Evolutionary conservation across 2,113 vertebrate species (phyloP).

Genomic region (Callipepla californica): DNA sequence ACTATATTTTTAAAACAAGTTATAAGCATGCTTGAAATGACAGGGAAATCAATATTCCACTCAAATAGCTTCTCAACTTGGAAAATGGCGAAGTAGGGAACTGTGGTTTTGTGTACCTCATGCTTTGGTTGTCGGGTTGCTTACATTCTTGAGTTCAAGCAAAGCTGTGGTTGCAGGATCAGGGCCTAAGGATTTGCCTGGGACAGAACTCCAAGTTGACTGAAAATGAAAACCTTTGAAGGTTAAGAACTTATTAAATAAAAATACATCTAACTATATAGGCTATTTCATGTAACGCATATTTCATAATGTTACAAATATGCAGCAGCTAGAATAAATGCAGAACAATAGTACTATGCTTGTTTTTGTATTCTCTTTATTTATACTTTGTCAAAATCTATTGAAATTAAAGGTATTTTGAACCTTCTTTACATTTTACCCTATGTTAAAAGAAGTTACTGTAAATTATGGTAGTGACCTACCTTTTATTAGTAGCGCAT

Average conservation of each 20-base stretch:
- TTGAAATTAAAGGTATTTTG: background rate
- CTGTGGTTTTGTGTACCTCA: background rate
- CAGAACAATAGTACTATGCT: background rate
- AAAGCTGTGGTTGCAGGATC: background rate
- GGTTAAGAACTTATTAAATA: background rate
- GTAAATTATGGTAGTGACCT: background rate
- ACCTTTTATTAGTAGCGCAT: background rate
- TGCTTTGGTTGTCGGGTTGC: background rate
- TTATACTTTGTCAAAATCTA: background rate
- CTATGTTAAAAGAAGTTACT: background rate
- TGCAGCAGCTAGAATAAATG: background rate
- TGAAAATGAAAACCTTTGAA: background rate
- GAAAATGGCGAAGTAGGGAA: background rate
- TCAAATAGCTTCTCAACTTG: background rate
- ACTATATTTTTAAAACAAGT: background rate
- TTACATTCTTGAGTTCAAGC: background rate
- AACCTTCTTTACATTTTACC: background rate
- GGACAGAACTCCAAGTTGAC: background rate
- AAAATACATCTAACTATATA: background rate
- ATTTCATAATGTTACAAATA: background rate
- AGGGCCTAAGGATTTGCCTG: background rate
- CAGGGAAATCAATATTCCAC: background rate
- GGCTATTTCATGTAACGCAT: background rate
- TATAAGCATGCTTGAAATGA: background rate
- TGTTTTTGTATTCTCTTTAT: background rate